A percentile compares a stretch with the other conserved stretches of the same genome.
phyloP scores from a whole-genome alignment of 2,888 invertebrate genomes.

The Tetragonula carbonaria region DNA sequence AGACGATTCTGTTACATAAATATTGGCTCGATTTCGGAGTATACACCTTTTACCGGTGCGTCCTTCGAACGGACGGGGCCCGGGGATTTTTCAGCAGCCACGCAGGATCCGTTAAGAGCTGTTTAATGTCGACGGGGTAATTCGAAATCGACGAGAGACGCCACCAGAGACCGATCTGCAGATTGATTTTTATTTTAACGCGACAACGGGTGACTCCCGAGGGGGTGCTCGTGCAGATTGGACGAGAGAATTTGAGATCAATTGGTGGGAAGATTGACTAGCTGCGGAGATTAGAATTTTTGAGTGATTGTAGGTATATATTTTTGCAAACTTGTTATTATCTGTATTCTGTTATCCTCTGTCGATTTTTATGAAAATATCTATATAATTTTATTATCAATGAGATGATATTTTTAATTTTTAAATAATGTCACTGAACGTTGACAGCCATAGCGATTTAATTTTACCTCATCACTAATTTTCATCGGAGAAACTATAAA shows the following conservation, averaged over 20 bases:
- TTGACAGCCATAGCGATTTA: too few species aligned
- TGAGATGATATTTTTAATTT: too few species aligned
- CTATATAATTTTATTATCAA: too few species aligned
- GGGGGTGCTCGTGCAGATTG: neutral
- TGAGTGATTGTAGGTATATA: neutral
- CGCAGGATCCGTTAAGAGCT: conserved; percentile 62
- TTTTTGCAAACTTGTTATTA: too few species aligned
- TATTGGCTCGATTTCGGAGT: conserved; percentile 78
- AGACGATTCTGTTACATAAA: conserved; percentile 79
- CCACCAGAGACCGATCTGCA: neutral
- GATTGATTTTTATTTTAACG: conserved; percentile 52
- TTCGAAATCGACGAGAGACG: conserved; percentile 47
- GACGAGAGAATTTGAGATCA: conserved; percentile 7
- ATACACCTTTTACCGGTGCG: conserved; percentile 68
- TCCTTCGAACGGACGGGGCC: neutral
- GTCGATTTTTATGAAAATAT: too few species aligned
- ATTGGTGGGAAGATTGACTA: neutral
- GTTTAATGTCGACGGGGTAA: conserved; percentile 66
- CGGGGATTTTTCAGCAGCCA: conserved; percentile 37
- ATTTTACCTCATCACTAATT: too few species aligned
- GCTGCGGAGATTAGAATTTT: neutral
- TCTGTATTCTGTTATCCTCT: too few species aligned
- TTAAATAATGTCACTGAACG: too few species aligned
- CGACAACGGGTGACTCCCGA: neutral
- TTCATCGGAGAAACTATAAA: too few species aligned